phyloP scores from a whole-genome alignment of 2,113 vertebrate genomes.

The Lamprotornis superbus region DNA sequence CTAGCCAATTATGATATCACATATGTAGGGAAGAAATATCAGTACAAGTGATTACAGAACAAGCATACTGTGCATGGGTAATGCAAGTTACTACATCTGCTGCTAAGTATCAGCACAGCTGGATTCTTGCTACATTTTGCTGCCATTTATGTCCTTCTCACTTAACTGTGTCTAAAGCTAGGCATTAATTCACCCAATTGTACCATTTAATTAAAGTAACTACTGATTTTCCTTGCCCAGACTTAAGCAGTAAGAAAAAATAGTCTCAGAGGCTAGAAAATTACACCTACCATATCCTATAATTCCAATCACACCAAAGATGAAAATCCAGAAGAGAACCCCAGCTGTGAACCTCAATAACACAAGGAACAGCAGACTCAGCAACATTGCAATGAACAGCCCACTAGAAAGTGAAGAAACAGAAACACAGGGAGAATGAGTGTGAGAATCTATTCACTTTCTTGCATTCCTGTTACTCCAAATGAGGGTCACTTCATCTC shows the following conservation, averaged over 20 bases:
- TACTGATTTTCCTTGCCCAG: background rate
- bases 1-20: background rate
- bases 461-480: background rate
- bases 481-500: background rate
- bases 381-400: conserved; percentile 87
- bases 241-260: background rate
- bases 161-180: background rate
- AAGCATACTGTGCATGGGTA: background rate
- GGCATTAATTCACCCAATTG: background rate
- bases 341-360: conserved; percentile 88
- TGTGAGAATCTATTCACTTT: background rate
- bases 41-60: background rate
- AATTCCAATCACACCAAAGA: conserved; percentile 82
- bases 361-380: conserved; percentile 90
- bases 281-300: conserved; percentile 85
- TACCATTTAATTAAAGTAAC: background rate
- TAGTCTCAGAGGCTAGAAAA: background rate
- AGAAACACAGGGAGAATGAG: background rate
- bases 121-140: background rate
- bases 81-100: background rate
- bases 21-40: background rate
- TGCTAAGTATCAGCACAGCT: background rate
- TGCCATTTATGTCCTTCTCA: background rate
- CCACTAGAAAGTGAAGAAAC: conserved; percentile 74
- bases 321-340: conserved; percentile 90